Conservation (phyloP, 1,140 invertebrate genomes). For the Drosophila funebris region DNA sequence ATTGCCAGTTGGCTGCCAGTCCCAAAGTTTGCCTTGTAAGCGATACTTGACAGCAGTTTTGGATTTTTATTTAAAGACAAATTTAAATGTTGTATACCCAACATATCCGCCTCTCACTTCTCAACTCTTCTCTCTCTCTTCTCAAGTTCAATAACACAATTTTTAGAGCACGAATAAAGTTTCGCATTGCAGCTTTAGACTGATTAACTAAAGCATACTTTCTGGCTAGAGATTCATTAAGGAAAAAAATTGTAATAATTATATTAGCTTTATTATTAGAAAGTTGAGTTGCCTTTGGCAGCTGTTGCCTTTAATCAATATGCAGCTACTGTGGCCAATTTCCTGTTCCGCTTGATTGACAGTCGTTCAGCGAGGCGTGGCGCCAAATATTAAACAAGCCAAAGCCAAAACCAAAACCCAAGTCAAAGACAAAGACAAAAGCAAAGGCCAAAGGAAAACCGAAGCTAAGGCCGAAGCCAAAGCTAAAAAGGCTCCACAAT, state of each 20-base stretch:
- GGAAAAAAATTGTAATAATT: neutral
- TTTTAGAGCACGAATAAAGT: neutral
- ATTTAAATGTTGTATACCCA: neutral
- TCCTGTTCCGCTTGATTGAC: slow-evolving; percentile 21
- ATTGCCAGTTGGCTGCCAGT: slow-evolving; percentile 27
- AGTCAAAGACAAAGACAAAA: neutral
- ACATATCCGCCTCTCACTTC: too few relatives aligned
- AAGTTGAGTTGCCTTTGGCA: neutral
- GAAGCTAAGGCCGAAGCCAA: neutral
- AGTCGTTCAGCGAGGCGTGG: slow-evolving; percentile 14
- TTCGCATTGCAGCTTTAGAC: neutral
- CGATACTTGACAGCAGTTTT: slow-evolving; percentile 22
- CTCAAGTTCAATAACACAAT: neutral
- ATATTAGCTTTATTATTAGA: slow-evolving; percentile 3
- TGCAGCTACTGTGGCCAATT: slow-evolving; percentile 9
- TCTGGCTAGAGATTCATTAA: neutral
- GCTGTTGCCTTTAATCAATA: slow-evolving; percentile 30
- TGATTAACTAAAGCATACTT: neutral
- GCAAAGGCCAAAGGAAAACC: too few relatives aligned
- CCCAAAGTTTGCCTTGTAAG: slow-evolving; percentile 31
- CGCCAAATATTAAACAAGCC: slow-evolving; percentile 20
- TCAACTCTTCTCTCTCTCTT: too few relatives aligned
- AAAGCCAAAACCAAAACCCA: neutral
- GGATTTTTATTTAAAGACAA: neutral
- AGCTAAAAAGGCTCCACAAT: slow-evolving; percentile 3